Evolutionary conservation across 2,113 vertebrate genomes (phyloP), one percentile per base, ranked within the genome.

Genomic region (Halcyon malimbica): DNA sequence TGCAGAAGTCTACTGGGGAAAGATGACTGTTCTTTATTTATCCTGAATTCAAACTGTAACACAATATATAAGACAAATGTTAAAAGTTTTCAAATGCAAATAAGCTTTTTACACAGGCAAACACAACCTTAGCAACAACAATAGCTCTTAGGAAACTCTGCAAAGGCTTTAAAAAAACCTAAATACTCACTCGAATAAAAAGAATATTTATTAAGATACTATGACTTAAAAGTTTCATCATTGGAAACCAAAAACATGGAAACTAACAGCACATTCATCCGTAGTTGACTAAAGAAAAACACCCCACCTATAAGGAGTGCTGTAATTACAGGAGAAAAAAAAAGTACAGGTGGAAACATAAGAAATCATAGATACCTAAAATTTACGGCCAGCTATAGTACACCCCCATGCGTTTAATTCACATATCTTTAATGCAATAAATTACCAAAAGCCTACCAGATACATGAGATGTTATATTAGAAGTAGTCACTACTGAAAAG

Each of bases 1-100:
- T 98, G 98, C 90, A 98, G 92, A 85, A 98, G 97, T 84, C 97
- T 98, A 15, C 84, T 98, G 91, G 98, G 96, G 56, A 98, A 97
- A 78, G 98, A 87, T 4, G 98, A 41, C 2, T 97, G 93, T 13
- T 98, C 98, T 95, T 98, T 98, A 90, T 96, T 98, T 93, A 98
- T 91, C 89, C 92, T 98, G 92, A 98, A 97, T 88, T 98, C 98
- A 96, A 98, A 97, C 98, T 98, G 96, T 48, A 98, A 98, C 74
- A 96, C 24, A 97, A 37, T 14, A 68, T 83, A 89, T 44, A 51
- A 94, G 24, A 95, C 2, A 92, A 90, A 42, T 2, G 24, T 90
- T 50, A 69, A 63, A 59, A 59, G 42, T 59, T 87, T 69, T 35
- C 39, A 86, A 87, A 82, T 31, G 37, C 42, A 95, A 79, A 28